Evolutionary conservation across 2,888 invertebrate species (phyloP).

Genomic region (Morpho achilles): DNA sequence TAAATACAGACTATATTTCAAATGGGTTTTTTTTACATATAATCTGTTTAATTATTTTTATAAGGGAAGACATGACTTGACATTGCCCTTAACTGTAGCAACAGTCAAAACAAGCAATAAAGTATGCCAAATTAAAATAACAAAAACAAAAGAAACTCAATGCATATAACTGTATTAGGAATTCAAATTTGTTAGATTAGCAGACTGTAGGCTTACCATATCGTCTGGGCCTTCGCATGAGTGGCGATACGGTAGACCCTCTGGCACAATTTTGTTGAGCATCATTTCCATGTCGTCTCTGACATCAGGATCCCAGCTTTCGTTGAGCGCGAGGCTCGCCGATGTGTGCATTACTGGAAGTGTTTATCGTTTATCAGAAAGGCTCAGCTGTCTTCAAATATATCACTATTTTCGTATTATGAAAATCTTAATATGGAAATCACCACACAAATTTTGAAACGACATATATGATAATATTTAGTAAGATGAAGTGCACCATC

Average conservation of each 20-base stretch:
- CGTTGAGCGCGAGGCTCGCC: slow-evolving; percentile 97
- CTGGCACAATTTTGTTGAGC: slow-evolving; percentile 99
- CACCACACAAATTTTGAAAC: no score
- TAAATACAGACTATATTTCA: no score
- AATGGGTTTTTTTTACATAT: no score
- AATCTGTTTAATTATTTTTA: not conserved
- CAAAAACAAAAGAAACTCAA: slow-evolving; percentile 28
- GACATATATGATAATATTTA: slow-evolving; percentile 40
- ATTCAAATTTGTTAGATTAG: not conserved
- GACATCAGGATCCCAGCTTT: slow-evolving; percentile 99
- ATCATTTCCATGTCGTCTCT: slow-evolving; percentile 99
- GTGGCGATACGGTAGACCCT: slow-evolving; percentile 96
- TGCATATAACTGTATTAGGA: slow-evolving; percentile 13
- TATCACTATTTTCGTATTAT: slow-evolving; percentile 7
- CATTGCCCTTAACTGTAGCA: slow-evolving; percentile 1
- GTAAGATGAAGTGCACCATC: slow-evolving; percentile 51
- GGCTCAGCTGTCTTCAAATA: slow-evolving; percentile 46
- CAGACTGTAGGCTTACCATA: slow-evolving; percentile 86
- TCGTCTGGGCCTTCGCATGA: slow-evolving; percentile 99
- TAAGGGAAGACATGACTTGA: not conserved
- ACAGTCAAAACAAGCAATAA: slow-evolving; percentile 15
- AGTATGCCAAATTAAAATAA: slow-evolving; percentile 15
- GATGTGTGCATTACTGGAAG: slow-evolving; percentile 97
- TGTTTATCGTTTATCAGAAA: slow-evolving; percentile 20
- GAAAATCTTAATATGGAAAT: not conserved